These are phyloP conservation scores for Cyrtonyx montezumae DNA, from an alignment of 2,113 vertebrate species.

Conservation along the genomic window DNA sequence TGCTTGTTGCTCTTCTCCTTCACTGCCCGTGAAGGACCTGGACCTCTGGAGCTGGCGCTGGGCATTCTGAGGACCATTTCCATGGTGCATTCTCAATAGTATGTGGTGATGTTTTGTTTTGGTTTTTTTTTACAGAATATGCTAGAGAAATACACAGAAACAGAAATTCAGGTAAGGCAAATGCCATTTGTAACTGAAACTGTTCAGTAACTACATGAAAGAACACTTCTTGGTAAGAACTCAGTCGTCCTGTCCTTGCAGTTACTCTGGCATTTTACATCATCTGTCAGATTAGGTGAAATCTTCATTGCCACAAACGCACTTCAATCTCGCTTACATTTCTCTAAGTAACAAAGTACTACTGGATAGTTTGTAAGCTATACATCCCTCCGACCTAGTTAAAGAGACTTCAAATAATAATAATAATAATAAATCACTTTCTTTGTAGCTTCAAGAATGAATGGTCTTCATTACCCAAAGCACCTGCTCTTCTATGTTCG, in stretches of 20 bases:
- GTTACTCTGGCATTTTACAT: neutral
- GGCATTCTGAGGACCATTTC: constrained; percentile 91
- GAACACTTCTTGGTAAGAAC: neutral
- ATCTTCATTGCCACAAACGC: neutral
- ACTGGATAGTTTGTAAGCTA: neutral
- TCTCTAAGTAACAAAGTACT: neutral
- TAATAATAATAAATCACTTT: neutral
- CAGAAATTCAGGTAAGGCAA: constrained; percentile 22
- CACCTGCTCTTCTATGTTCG: neutral
- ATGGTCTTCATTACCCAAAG: neutral
- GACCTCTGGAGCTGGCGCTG: constrained; percentile 93
- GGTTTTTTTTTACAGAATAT: constrained; percentile 10
- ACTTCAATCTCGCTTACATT: neutral
- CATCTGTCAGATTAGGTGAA: neutral
- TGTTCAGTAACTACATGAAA: neutral
- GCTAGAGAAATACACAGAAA: constrained; percentile 61
- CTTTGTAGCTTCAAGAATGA: neutral
- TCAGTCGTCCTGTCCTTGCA: neutral
- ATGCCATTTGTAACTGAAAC: neutral
- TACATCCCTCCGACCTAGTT: accelerated
- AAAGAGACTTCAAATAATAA: neutral
- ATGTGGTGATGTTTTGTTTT: neutral
- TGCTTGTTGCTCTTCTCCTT: constrained; percentile 87
- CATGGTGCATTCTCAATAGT: constrained; percentile 95
- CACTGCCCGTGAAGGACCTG: constrained; percentile 88